phyloP scores from a whole-genome alignment of 2,797 vertebrate species.

The Acridotheres tristis region DNA sequence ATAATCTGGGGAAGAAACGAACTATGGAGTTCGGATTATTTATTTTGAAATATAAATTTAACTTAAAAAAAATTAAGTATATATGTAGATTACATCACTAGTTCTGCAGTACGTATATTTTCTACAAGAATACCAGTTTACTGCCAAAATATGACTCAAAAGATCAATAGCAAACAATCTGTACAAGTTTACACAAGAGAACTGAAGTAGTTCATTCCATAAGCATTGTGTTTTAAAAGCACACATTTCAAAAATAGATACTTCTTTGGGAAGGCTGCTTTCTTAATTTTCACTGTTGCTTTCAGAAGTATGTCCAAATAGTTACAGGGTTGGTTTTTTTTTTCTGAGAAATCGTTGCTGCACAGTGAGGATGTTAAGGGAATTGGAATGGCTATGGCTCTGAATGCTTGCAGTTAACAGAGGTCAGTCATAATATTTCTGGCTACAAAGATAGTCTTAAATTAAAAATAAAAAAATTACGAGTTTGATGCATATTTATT shows the following conservation, averaged over 20 bases:
- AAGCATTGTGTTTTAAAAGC: conserved; percentile 59
- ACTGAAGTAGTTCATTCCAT: conserved; percentile 49
- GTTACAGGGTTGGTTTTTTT: neutral
- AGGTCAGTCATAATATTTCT: neutral
- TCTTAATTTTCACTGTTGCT: conserved; percentile 33
- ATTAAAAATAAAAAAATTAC: neutral
- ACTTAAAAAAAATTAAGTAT: neutral
- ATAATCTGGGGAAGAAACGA: neutral
- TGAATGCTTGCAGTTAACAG: neutral
- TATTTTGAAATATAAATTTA: neutral
- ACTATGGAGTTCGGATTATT: conserved; percentile 18
- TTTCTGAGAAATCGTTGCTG: neutral
- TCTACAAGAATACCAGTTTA: conserved; percentile 50
- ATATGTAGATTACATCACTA: conserved; percentile 57
- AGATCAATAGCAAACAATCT: conserved; percentile 68
- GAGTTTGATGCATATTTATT: neutral
- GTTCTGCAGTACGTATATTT: conserved; percentile 41
- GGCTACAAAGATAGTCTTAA: neutral
- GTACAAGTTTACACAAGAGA: conserved; percentile 66
- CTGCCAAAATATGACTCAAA: conserved; percentile 65
- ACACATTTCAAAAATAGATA: conserved; percentile 36
- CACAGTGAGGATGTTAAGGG: neutral
- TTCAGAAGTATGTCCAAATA: conserved; percentile 37
- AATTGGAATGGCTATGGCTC: neutral
- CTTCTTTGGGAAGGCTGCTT: neutral